Percentiles rank a stretch among this genome's conserved stretches.
These are phyloP conservation scores for Onychomys torridus DNA, from an alignment of 2,797 vertebrate species.

Conservation along the genomic window DNA sequence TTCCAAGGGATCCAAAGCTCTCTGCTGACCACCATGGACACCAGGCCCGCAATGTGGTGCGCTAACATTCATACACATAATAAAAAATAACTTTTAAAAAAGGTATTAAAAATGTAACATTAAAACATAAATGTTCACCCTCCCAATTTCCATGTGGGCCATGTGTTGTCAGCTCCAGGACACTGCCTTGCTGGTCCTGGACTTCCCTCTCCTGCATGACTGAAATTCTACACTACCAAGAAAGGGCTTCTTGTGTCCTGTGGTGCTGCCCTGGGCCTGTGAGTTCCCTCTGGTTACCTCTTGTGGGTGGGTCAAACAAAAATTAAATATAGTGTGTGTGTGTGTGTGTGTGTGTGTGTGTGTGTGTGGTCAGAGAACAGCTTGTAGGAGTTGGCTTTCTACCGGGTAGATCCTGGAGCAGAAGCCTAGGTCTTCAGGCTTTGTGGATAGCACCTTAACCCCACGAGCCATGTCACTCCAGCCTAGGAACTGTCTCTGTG, in stretches of 20 bases:
- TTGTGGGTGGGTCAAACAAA: not conserved
- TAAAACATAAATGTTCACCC: not conserved
- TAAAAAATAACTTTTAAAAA: not conserved
- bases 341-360: not conserved
- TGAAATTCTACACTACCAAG: not conserved
- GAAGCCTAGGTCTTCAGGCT: not conserved
- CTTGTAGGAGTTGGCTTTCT: too few relatives aligned
- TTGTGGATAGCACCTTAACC: not conserved
- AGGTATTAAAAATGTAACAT: not conserved
- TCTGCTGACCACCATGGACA: not conserved
- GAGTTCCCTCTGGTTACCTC: not conserved
- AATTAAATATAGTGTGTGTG: not conserved
- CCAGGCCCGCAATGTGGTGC: not conserved
- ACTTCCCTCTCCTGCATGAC: not conserved
- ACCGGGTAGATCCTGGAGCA: not conserved
- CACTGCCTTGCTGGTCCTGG: too few relatives aligned
- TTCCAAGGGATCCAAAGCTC: not conserved
- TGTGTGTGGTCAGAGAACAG: too few relatives aligned
- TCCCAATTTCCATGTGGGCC: not conserved
- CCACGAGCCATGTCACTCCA: not conserved
- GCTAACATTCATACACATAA: not conserved
- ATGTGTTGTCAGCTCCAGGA: not conserved
- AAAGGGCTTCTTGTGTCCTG: not conserved
- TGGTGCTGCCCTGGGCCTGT: not conserved
- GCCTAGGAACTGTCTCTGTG: not conserved